phyloP scores from a whole-genome alignment of 2,113 vertebrate species.

The Anoura caudifer region DNA sequence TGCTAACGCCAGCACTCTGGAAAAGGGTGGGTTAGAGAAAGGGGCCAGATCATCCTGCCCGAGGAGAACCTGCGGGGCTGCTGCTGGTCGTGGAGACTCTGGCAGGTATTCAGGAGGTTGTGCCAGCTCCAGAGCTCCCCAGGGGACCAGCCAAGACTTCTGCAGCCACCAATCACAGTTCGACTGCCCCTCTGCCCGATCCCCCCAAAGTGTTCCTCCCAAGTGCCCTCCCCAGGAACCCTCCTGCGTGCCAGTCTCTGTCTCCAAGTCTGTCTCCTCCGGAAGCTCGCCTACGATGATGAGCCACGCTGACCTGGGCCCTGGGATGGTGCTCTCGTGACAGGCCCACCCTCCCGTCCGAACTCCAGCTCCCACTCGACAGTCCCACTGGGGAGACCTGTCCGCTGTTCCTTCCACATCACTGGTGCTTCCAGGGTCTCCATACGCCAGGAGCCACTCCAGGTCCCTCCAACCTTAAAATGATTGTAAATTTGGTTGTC shows the following conservation, averaged over 20 bases:
- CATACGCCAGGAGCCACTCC: not conserved
- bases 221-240: not conserved
- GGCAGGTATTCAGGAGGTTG: not conserved
- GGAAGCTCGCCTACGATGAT: not conserved
- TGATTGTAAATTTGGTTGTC: not conserved
- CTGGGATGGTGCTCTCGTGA: not conserved
- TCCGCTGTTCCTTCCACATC: not conserved
- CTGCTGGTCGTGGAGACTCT: not conserved
- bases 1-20: not conserved
- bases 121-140: not conserved
- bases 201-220: not conserved
- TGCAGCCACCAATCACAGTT: not conserved
- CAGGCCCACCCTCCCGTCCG: not conserved
- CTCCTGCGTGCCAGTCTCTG: not conserved
- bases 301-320: not conserved
- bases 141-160: not conserved
- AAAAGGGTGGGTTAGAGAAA: not conserved
- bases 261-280: not conserved
- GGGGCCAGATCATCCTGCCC: not conserved
- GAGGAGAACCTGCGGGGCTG: not conserved
- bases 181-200: not conserved
- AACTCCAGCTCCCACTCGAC: not conserved
- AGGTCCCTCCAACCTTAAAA: not conserved
- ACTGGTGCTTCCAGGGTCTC: not conserved
- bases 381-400: not conserved